phyloP scores from a whole-genome alignment of 2,113 vertebrate species.

The Pitta sordida region DNA sequence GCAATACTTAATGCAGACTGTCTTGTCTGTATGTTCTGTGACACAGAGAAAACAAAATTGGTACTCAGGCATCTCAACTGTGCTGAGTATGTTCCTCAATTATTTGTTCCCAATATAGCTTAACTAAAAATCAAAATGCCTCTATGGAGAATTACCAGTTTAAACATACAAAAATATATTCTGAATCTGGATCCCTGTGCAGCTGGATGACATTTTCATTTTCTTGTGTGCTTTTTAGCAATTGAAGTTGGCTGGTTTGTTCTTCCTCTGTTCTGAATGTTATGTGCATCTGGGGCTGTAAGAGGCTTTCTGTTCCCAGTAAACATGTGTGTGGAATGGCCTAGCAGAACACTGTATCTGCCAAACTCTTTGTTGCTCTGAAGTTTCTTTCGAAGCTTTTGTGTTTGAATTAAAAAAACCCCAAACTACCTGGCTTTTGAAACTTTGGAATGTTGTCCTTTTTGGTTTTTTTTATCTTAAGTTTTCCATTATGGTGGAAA shows the following conservation, averaged over 20 bases:
- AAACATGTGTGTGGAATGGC: slow-evolving; percentile 5
- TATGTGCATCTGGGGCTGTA: neutral
- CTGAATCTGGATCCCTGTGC: neutral
- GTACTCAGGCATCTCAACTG: neutral
- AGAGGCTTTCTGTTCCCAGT: neutral
- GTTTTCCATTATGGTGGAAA: neutral
- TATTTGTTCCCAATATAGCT: neutral
- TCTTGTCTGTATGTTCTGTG: neutral
- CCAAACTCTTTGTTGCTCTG: neutral
- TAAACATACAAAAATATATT: neutral
- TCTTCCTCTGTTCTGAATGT: slow-evolving; percentile 34
- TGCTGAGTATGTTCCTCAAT: neutral
- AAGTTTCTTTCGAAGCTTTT: neutral
- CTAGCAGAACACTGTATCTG: neutral
- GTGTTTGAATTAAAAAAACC: neutral
- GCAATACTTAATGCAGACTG: neutral
- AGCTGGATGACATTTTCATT: neutral
- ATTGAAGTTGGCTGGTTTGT: slow-evolving; percentile 35
- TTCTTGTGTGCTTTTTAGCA: neutral
- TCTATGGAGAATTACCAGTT: neutral
- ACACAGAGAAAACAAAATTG: slow-evolving; percentile 8
- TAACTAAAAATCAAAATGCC: neutral
- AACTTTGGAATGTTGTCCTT: neutral
- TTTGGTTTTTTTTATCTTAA: neutral
- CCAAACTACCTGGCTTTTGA: neutral